Evolutionary conservation across 2,888 invertebrate genomes (phyloP), one percentile per base, ranked within the genome.

Genomic region (Agrilus mali): DNA sequence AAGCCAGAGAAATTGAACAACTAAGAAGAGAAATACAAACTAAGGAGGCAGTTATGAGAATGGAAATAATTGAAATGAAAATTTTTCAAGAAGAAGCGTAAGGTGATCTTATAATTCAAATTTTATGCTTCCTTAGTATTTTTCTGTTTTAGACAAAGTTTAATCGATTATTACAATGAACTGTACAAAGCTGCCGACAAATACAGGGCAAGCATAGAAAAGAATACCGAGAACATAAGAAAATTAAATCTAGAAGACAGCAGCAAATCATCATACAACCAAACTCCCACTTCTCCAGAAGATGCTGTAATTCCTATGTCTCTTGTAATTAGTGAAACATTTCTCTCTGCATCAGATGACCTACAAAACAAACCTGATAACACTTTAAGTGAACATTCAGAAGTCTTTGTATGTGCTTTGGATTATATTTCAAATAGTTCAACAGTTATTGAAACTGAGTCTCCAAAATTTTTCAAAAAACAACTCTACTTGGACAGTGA

Each of bases 81-180:
- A 49, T 66, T 36, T 53, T 67, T 15, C 50, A 59, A 42, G 57
- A 62, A 49, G 66, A 67, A 56, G 58, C 65, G 66, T 66, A 61
- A 60, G 61, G 55, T 40, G 42, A 47, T 20, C 42, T 13, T 22
- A 17, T 38, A 27, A 10, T 10, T 27, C 10, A 22, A 27, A 27
- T 15, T 17, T 13, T 35, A 20, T 38, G 1, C 3, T 37, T 38
- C 34, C 3, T 39, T 39, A 17, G 7, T 20, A 7, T 36, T 36
- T 44, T 42, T 43, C 38, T 49, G 47, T 70, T 69, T 32, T 51
- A 80, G 79, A 37, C 67, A 68, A 44, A 73, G 74, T 60, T 70
- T 78, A 52, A 69, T 76, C 55, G 72, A 74, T 53, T 79, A 80
- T 58, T 82, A 81, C 53, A 70, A 75, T n/a, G 72, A 77, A 54